These are phyloP conservation scores for Drosophila orena DNA, from an alignment of 1,140 invertebrate species.

Conservation along the genomic window DNA sequence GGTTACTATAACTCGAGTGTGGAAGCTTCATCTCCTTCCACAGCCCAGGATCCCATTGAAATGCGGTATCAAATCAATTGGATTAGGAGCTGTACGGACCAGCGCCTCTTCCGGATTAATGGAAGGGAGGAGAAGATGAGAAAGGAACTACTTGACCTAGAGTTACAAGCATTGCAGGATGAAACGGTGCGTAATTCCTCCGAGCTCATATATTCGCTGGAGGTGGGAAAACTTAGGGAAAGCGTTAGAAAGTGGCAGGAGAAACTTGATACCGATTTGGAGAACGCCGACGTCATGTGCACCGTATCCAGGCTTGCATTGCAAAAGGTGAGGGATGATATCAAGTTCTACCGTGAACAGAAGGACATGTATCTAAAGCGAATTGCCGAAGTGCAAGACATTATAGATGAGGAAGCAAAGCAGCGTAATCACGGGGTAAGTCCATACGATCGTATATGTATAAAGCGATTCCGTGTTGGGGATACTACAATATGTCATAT, in stretches of 20 bases:
- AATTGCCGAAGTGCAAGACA: slow-evolving; percentile 35
- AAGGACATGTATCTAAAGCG: slow-evolving; percentile 30
- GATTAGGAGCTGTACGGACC: slow-evolving; percentile 44
- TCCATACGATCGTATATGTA: no score
- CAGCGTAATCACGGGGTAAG: neutral
- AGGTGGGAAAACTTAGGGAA: slow-evolving; percentile 22
- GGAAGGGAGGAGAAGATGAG: slow-evolving; percentile 14
- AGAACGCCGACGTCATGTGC: slow-evolving; percentile 36
- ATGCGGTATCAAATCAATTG: slow-evolving; percentile 54
- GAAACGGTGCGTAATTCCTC: neutral
- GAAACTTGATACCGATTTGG: slow-evolving; percentile 31
- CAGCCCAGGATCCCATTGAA: slow-evolving; percentile 48
- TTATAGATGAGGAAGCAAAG: slow-evolving; percentile 6
- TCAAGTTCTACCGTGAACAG: slow-evolving; percentile 40
- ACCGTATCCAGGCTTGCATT: slow-evolving; percentile 1
- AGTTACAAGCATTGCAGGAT: neutral
- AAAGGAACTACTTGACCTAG: slow-evolving; percentile 1
- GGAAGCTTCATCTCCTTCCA: neutral
- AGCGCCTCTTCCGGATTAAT: slow-evolving; percentile 5
- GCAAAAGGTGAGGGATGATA: slow-evolving; percentile 52
- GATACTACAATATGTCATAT: no score
- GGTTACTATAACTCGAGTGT: neutral
- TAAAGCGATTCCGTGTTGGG: no score
- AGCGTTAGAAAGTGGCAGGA: slow-evolving; percentile 26
- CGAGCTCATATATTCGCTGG: slow-evolving; percentile 11